phyloP scores from a whole-genome alignment of 2,113 vertebrate species.

The Elephas maximus region DNA sequence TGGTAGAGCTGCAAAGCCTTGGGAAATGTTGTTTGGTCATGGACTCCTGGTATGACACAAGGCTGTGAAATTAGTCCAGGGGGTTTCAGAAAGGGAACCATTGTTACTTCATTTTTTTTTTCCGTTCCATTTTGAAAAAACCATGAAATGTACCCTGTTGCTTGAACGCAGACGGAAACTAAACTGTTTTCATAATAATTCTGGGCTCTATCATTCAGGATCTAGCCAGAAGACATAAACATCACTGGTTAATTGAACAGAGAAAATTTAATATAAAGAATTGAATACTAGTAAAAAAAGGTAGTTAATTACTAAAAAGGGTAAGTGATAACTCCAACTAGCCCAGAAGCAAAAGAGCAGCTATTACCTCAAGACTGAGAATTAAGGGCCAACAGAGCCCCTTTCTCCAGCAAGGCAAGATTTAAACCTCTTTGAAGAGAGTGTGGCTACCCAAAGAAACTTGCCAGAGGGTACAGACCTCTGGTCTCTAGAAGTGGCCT shows the following conservation, averaged over 20 bases:
- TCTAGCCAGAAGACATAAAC: background rate
- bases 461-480: background rate
- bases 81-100: slow-evolving; percentile 67
- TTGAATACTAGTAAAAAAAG: background rate
- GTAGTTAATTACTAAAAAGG: background rate
- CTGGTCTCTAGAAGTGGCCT: background rate
- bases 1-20: slow-evolving; percentile 74
- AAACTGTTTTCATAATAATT: slow-evolving; percentile 72
- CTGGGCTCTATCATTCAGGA: background rate
- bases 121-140: slow-evolving; percentile 50
- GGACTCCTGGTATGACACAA: background rate
- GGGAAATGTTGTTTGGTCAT: background rate
- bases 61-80: slow-evolving; percentile 18
- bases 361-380: background rate
- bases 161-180: slow-evolving; percentile 52
- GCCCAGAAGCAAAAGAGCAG: background rate
- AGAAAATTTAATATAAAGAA: background rate
- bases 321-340: background rate
- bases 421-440: background rate
- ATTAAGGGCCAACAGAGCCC: background rate
- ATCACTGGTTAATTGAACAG: background rate
- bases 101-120: background rate
- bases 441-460: background rate
- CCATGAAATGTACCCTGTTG: slow-evolving; percentile 58
- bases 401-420: background rate